Percentiles rank a stretch among this genome's conserved stretches.
These are phyloP conservation scores for Cryptomyrus ogoouensis DNA, from an alignment of 2,113 vertebrate species.

Conservation along the genomic window DNA sequence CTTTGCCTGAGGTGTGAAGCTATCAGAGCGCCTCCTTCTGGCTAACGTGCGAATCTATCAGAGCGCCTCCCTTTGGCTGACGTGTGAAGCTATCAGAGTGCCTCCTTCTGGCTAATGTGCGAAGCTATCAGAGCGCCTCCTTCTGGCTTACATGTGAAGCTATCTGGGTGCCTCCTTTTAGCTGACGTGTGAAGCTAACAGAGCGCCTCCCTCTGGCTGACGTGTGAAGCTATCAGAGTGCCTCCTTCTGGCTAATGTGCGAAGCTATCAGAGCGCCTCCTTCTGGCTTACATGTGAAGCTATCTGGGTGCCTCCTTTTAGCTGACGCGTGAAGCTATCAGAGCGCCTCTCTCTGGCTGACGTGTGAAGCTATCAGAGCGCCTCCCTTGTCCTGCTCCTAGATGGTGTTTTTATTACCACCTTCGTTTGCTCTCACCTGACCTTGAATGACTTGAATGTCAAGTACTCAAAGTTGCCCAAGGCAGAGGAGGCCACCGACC, in stretches of 20 bases:
- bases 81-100: neutral
- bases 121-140: neutral
- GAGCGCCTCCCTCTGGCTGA: neutral
- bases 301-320: neutral
- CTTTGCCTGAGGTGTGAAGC: accelerated
- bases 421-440: neutral
- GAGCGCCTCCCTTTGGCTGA: neutral
- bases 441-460: conserved; percentile 16
- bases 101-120: neutral
- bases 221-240: neutral
- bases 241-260: neutral
- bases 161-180: neutral
- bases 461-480: conserved; percentile 11
- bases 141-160: neutral
- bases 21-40: neutral
- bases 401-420: conserved; percentile 20
- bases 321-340: neutral
- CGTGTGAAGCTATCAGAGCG: neutral
- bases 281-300: accelerated
- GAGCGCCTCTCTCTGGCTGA: neutral
- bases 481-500: conserved; percentile 10
- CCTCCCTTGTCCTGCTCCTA: neutral
- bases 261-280: neutral
- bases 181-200: neutral
- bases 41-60: neutral